phyloP scores from a whole-genome alignment of 2,888 invertebrate genomes.

The Drepanosiphum platanoidis region DNA sequence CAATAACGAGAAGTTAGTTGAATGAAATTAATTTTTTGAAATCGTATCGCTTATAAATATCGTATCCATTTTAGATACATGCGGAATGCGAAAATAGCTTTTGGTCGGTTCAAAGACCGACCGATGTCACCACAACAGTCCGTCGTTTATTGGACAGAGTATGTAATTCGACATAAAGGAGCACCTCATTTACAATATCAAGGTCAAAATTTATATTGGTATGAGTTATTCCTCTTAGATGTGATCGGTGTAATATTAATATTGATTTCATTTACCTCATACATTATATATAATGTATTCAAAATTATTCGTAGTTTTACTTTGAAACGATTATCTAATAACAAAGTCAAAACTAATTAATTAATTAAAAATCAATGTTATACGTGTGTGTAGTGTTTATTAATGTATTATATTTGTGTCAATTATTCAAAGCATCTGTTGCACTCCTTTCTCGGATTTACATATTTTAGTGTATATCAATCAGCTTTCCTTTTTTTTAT shows the following conservation, averaged over 20 bases:
- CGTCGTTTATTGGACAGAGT: constrained; percentile 40
- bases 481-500: too few relatives aligned
- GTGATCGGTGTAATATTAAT: neutral
- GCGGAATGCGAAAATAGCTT: constrained; percentile 1
- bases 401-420: too few relatives aligned
- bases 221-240: constrained; percentile 5
- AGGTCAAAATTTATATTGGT: neutral
- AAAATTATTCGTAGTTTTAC: neutral
- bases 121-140: constrained; percentile 10
- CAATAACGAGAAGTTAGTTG: neutral
- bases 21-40: neutral
- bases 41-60: neutral
- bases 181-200: constrained; percentile 1
- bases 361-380: too few relatives aligned
- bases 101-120: neutral
- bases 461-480: too few relatives aligned
- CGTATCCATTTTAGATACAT: neutral
- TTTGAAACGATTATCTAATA: neutral
- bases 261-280: neutral
- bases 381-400: too few relatives aligned
- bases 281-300: neutral
- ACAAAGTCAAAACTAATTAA: neutral
- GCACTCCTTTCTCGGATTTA: too few relatives aligned
- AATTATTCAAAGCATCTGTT: too few relatives aligned
- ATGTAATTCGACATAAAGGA: constrained; percentile 30